Evolutionary conservation across 2,888 invertebrate genomes (phyloP), one percentile per base, ranked within the genome.

Genomic region (Drosophila koepferae): DNA sequence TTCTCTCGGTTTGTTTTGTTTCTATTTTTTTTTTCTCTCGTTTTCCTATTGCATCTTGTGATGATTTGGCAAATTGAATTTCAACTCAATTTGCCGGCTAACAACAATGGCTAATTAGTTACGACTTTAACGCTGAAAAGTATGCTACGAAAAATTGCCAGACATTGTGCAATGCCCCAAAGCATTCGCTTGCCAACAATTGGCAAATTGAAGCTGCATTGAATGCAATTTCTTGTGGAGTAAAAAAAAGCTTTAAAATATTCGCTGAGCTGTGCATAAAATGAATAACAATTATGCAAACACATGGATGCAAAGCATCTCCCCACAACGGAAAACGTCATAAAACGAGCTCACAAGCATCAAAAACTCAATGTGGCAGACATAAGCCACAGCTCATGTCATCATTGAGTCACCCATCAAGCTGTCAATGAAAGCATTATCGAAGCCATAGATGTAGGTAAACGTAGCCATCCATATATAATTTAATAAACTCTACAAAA

Each of bases 41-140:
- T 28, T 55, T 60, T 59, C 51, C 48, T 31, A 28, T 18, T 49
- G 63, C 76, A 40, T 81, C 82, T 77, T 81, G 66, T 81, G 83
- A 78, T 80, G 79, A 83, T 88, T 87, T 72, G 73, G 68, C 82
- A 88, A 86, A 86, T 86, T 86, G 82, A 86, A 86, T 88, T 86
- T 81, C 81, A 77, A 87, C 82, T 82, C 81, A 85, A 85, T 87
- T 85, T 85, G 85, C 51, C 58, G 62, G 67, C 63, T 18, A 70
- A 76, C 81, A 81, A 76, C 73, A 74, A 72, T 23, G 63, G 65
- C 80, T 82, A 82, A 82, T 82, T 81, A 81, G 73, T 63, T 54
- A 40, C 28, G 51, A 36, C 64, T 51, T 38, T 34, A 23, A 28
- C 55, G 72, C 85, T 77, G 51, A 69, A 82, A 85, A 79, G 82